Evolutionary conservation across 2,797 vertebrate species (phyloP).

Genomic region (Neoniphon sammara): DNA sequence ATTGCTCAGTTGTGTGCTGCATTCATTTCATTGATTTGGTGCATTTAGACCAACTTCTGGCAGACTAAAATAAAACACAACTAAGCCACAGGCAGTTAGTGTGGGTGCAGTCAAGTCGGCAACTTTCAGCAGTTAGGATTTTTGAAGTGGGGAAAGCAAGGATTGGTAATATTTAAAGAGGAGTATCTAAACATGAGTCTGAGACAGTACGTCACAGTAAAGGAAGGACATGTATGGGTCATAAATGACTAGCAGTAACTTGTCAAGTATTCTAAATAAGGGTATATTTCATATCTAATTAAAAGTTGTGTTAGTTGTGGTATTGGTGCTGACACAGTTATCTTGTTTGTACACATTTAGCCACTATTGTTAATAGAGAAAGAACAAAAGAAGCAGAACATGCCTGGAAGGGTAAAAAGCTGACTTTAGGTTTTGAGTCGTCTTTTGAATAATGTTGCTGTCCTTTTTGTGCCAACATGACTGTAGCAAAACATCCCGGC

Average conservation of each 20-base stretch:
- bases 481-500: slow-evolving; percentile 16
- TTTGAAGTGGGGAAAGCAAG: not conserved
- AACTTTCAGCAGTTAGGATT: not conserved
- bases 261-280: not conserved
- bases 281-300: not conserved
- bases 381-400: slow-evolving; percentile 7
- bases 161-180: not conserved
- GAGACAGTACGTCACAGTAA: not conserved
- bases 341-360: not conserved
- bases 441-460: slow-evolving; percentile 37
- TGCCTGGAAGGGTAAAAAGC: slow-evolving; percentile 11
- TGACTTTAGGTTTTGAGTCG: not conserved
- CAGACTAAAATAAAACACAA: no score
- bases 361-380: not conserved
- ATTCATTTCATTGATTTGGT: not conserved
- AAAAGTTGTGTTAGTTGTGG: not conserved
- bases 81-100: no score
- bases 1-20: slow-evolving; percentile 8
- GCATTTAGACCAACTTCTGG: not conserved
- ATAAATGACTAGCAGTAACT: not conserved
- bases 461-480: slow-evolving; percentile 35
- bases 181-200: not conserved
- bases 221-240: not conserved
- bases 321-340: not conserved
- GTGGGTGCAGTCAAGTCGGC: not conserved